phyloP scores from a whole-genome alignment of 2,888 invertebrate genomes.

The Hypomecis punctinalis region DNA sequence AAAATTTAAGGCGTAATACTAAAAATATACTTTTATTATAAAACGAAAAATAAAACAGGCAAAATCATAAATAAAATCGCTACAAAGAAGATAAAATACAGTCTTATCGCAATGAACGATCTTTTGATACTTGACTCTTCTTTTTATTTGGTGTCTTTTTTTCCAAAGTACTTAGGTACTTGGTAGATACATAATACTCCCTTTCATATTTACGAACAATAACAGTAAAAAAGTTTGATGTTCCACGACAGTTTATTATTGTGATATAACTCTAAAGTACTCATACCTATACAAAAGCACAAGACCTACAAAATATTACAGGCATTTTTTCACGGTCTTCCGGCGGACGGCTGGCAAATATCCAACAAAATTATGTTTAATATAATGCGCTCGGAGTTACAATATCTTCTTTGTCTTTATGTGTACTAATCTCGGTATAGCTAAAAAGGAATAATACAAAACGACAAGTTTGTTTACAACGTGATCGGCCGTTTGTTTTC shows the following conservation, averaged over 20 bases:
- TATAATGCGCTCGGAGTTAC: constrained; percentile 36
- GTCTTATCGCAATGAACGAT: background rate
- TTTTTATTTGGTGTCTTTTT: background rate
- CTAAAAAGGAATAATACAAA: constrained; percentile 24
- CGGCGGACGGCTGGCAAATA: constrained; percentile 44
- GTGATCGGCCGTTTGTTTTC: constrained; percentile 15
- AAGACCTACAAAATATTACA: constrained; percentile 23
- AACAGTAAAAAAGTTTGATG: constrained; percentile 12
- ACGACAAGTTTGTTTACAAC: constrained; percentile 22
- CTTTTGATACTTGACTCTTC: background rate
- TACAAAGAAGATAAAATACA: background rate
- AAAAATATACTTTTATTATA: no score
- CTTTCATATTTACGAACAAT: constrained; percentile 8
- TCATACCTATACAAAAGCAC: constrained; percentile 12
- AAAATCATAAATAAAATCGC: background rate
- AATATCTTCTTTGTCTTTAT: constrained; percentile 25
- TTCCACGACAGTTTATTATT: constrained; percentile 10
- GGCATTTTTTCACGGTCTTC: constrained; percentile 26
- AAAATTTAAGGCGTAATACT: no score
- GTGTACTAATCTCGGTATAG: constrained; percentile 16
- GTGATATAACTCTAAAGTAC: constrained; percentile 2
- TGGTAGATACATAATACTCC: background rate
- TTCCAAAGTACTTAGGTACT: background rate
- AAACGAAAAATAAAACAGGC: no score
- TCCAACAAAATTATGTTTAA: constrained; percentile 51